Evolutionary conservation across 1,140 invertebrate species (phyloP), one percentile per base, ranked within the genome.

Genomic region (Neodiprion virginianus): DNA sequence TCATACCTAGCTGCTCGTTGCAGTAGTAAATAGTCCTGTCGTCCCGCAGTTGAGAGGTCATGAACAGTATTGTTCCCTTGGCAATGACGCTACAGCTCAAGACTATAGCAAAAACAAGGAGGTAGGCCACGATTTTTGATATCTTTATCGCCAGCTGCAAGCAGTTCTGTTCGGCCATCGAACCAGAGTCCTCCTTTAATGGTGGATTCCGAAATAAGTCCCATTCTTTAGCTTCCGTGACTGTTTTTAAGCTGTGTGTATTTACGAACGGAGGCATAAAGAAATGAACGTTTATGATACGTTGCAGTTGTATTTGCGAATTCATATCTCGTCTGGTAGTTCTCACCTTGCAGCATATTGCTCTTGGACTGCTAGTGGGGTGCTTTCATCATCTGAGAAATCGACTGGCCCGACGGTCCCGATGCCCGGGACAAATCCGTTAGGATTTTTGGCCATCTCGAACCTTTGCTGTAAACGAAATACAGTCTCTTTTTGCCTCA

Each of bases 191-290:
- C 77, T 92, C 90, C 84, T 95, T 95, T 75, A 92, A 91, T 10
- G 95, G 95, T 72, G 94, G 93, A 84, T 94, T 93, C 83, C 95
- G 90, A 89, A 97, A 98, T 21, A 96, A 93, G 89, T 97, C 96
- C 96, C 96, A 98, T 91, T 93, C 94, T 92, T 95, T 95, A 75
- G 94, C 93, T 84, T 96, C 95, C 50, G 28, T 40, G 28, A 40
- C 28, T 40, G 28, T 40, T 40, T 40, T 40, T 40, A 5, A 40
- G 28, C 28, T 40, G 28, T 40, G 28, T 40, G 28, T 40, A 40
- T 40, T 40, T 5, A 40, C 28, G 28, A 40, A 40, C 28, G 28
- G 5, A 40, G 28, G 5, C 28, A 40, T 40, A 40, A 40, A 40
- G 28, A 40, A 40, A 40, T 5, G 28, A 40, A 5, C 28, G 28